Conservation (phyloP, 2,113 vertebrate genomes). For the Okapia johnstoni region DNA sequence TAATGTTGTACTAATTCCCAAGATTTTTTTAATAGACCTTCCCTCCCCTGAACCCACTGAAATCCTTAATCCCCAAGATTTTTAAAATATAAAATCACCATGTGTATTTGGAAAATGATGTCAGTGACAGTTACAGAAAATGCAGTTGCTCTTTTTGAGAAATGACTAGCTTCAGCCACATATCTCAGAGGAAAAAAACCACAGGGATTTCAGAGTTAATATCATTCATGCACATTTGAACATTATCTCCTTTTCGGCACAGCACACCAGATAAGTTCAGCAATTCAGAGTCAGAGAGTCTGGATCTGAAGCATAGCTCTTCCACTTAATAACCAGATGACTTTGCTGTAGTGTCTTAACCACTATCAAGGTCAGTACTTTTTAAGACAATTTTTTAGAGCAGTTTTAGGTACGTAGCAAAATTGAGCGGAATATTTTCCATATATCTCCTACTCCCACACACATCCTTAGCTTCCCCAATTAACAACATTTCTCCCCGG, state of each 20-base stretch:
- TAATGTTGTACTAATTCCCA: neutral
- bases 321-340: neutral
- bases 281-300: neutral
- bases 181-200: neutral
- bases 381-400: neutral
- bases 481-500: neutral
- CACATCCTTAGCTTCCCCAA: neutral
- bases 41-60: neutral
- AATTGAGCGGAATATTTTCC: neutral
- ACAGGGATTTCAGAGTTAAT: neutral
- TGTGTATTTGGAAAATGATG: neutral
- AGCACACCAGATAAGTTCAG: neutral
- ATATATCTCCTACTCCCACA: neutral
- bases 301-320: neutral
- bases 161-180: neutral
- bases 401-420: neutral
- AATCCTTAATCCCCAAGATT: neutral
- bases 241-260: neutral
- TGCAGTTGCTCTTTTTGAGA: neutral
- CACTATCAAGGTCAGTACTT: neutral
- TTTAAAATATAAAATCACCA: neutral
- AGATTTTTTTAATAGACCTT: neutral
- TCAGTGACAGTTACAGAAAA: neutral
- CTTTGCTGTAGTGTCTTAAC: neutral
- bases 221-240: neutral